These are phyloP conservation scores for Siniperca chuatsi DNA, from an alignment of 2,113 vertebrate genomes.

Conservation along the genomic window DNA sequence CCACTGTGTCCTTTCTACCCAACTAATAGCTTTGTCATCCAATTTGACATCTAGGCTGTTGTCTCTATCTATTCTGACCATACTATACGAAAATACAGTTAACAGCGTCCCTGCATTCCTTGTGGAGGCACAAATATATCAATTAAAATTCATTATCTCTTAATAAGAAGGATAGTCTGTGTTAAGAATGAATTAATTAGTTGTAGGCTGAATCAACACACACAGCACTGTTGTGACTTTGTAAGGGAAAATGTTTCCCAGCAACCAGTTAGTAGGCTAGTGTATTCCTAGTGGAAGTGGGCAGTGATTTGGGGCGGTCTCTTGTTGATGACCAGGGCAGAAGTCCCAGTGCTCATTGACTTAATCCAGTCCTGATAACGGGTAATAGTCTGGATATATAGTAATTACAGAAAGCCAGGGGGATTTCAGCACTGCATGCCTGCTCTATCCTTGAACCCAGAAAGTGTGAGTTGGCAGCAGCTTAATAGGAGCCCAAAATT, in stretches of 20 bases:
- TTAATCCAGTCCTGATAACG: constrained; percentile 79
- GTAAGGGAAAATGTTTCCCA: constrained; percentile 43
- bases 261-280: constrained; percentile 37
- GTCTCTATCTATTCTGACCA: constrained; percentile 3
- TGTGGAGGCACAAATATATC: constrained; percentile 23
- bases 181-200: constrained; percentile 54
- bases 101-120: constrained; percentile 9
- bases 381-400: constrained; percentile 78
- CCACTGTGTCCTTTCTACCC: not conserved
- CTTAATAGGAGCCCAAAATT: constrained; percentile 29
- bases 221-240: constrained; percentile 41
- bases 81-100: not conserved
- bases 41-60: constrained; percentile 14
- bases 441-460: constrained; percentile 71
- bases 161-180: constrained; percentile 17
- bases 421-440: constrained; percentile 59
- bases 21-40: constrained; percentile 10
- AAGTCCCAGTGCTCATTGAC: constrained; percentile 74
- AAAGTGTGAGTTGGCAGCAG: constrained; percentile 49
- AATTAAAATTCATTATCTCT: constrained; percentile 42
- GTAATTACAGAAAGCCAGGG: constrained; percentile 75
- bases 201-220: constrained; percentile 35
- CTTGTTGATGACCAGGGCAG: constrained; percentile 68
- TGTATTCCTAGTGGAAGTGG: constrained; percentile 42
- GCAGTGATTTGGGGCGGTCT: constrained; percentile 62